Evolutionary conservation across 2,113 vertebrate species (phyloP), one percentile per base, ranked within the genome.

Genomic region (Chaetops frenatus): DNA sequence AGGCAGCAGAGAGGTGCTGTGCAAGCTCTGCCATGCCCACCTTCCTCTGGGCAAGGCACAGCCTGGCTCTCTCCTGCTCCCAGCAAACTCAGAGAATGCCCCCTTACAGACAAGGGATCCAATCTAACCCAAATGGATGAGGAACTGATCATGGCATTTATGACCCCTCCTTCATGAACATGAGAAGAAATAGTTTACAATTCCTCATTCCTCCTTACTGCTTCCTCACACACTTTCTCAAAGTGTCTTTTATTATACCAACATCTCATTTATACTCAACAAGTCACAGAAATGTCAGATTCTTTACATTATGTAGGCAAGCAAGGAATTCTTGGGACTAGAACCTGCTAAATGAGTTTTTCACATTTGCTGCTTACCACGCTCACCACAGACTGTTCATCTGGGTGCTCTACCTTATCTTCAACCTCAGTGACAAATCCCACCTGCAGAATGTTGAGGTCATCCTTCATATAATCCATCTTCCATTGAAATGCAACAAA

Each of bases 191-290:
- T 3, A 29, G 28, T 8, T 58, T 0, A 48, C 15, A 51, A 80
- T 3, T 21, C 22, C 25, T 31, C 79, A 66, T 15, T 84, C 54
- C 36, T n/a, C 45, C 36, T 62, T 3, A 19, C 29, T 50, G 2
- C 9, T 9, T 58, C 28, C 3, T 50, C 45, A 19, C 1, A 4
- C 0, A 0, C 48, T n/a, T 73, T 31, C 42, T 72, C 15, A 21
- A 78, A 79, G 10, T 0, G 1, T 31, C 19, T 47, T 56, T 81
- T 56, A 29, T 62, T 33, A 2, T 2, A 48, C 5, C 66, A 91
- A 21, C 22, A 45, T 20, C 51, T 80, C 56, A 35, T 24, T 60
- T 60, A 74, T 5, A 12, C 45, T 48, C 57, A 91, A 44, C 65
- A 64, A 85, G 44, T 35, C 57, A 56, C 19, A 86, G 61, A 80